phyloP scores from a whole-genome alignment of 37 sponge, comb jelly and placozoan species.

The Amphimedon queenslandica region DNA sequence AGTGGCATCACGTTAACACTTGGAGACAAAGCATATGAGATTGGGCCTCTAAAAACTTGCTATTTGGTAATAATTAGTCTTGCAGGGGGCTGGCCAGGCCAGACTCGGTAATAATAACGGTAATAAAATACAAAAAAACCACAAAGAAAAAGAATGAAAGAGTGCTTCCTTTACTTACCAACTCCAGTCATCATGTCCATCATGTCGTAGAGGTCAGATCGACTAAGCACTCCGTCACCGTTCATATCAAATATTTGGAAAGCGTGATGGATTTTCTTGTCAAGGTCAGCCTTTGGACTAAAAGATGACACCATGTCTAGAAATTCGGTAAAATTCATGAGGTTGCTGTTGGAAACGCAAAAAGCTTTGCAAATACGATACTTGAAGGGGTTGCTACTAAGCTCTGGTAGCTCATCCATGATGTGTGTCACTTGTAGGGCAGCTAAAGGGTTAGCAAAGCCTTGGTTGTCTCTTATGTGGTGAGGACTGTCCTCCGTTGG shows the following conservation, averaged over 20 bases:
- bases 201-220: constrained; percentile 39
- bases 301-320: constrained; percentile 78
- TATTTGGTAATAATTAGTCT: too few species aligned
- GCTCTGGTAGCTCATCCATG: constrained; percentile 18
- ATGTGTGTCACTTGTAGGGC: constrained; percentile 34
- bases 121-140: too few species aligned
- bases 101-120: too few species aligned
- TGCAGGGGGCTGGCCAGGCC: too few species aligned
- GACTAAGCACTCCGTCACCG: constrained; percentile 59
- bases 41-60: too few species aligned
- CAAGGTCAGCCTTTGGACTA: constrained; percentile 54
- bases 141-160: too few species aligned
- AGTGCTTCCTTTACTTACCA: not conserved
- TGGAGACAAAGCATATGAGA: too few species aligned
- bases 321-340: constrained; percentile 67
- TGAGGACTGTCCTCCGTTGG: not conserved
- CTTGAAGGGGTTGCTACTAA: constrained; percentile 57
- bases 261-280: constrained; percentile 54
- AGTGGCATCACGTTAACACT: too few species aligned
- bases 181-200: constrained; percentile 37
- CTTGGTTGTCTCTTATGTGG: not conserved
- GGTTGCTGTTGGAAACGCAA: constrained; percentile 6
- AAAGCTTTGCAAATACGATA: constrained; percentile 51
- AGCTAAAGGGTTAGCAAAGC: constrained; percentile 35
- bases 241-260: constrained; percentile 74